Evolutionary conservation across 2,113 vertebrate species (phyloP).

Genomic region (Amblyornis subalaris): DNA sequence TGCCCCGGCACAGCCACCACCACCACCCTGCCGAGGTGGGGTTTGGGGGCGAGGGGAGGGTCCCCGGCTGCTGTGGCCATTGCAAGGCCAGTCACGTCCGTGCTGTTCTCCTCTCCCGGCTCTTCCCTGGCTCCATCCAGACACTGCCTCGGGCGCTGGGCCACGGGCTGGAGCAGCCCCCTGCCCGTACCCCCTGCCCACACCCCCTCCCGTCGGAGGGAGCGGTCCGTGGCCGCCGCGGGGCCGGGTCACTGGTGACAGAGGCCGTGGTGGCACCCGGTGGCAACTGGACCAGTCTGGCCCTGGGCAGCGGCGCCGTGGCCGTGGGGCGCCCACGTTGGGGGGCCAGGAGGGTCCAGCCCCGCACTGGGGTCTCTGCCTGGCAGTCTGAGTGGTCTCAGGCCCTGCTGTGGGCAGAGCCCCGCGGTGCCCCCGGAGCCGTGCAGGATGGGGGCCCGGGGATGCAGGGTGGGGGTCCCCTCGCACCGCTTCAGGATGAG

Average conservation of each 20-base stretch:
- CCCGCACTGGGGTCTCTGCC: neutral
- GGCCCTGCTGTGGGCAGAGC: neutral
- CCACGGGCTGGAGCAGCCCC: neutral
- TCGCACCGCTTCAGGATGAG: accelerated
- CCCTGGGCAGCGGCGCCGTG: accelerated
- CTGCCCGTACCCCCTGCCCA: neutral
- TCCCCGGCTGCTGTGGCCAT: too few relatives aligned
- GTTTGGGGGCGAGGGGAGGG: neutral
- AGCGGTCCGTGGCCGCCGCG: accelerated
- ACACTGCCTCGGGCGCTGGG: neutral
- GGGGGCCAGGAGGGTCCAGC: neutral
- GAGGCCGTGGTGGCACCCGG: neutral
- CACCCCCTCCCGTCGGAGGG: accelerated
- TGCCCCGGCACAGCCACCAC: neutral
- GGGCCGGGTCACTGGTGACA: neutral
- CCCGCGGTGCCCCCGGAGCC: neutral
- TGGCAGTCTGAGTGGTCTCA: neutral
- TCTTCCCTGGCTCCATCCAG: neutral
- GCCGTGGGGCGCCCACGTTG: neutral
- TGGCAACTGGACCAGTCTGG: neutral
- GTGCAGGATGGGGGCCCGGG: neutral
- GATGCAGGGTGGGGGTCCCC: neutral
- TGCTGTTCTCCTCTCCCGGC: neutral
- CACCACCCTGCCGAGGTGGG: neutral
- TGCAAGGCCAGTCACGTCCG: neutral